Evolutionary conservation across 2,113 vertebrate genomes (phyloP).

Genomic region (Nesogale talazaci): DNA sequence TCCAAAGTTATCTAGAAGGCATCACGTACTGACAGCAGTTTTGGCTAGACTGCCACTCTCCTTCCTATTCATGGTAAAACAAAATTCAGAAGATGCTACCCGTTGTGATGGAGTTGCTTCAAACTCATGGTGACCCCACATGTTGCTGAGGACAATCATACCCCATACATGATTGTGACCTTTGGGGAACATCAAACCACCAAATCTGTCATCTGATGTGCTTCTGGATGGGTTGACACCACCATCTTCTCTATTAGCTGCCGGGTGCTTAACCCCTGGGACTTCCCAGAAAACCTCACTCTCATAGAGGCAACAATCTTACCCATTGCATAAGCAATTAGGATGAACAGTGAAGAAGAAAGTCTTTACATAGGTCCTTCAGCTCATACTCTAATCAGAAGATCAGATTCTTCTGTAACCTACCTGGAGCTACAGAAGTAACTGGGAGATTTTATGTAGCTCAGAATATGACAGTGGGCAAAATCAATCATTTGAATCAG

Average conservation of each 20-base stretch:
- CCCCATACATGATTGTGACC: background rate
- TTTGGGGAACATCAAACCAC: background rate
- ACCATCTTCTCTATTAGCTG: background rate
- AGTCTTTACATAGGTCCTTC: background rate
- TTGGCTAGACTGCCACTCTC: background rate
- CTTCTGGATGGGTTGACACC: background rate
- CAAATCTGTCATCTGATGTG: background rate
- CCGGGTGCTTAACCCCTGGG: background rate
- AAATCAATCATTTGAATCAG: too few relatives aligned
- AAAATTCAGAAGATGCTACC: background rate
- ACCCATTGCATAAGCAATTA: background rate
- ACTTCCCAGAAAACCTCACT: background rate
- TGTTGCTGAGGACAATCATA: background rate
- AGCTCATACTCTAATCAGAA: background rate
- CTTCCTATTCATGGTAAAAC: background rate
- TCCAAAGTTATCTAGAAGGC: too few relatives aligned
- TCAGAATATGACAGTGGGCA: background rate
- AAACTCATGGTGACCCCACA: background rate
- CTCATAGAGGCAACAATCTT: background rate
- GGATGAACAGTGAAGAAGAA: background rate
- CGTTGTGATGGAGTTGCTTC: background rate
- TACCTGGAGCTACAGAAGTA: too few relatives aligned
- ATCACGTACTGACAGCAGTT: background rate
- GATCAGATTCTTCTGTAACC: background rate
- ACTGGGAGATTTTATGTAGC: background rate